Base-by-base conservation (phyloP, 2,797 vertebrate species). In the Synaphobranchus kaupii region DNA sequence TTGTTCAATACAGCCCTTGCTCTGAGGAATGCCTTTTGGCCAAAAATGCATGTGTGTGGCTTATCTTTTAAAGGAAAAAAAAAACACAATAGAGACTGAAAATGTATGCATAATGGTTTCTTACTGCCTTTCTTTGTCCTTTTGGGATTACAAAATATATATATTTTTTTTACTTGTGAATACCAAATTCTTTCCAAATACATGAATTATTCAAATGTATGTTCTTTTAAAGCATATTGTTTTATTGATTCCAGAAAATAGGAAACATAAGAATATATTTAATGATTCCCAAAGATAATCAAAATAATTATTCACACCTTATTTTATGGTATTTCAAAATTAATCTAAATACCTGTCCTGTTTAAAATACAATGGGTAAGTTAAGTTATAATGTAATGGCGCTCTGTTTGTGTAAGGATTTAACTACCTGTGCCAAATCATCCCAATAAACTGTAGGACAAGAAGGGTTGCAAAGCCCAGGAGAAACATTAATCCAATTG, bases 341-440 rank as follows among this genome's bases (percentile, higher is more conserved):
- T 54, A 22, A 31, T 22, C 9, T 60, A 48, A 60, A 84, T 58
- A 83, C 3, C 85, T 89, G 84, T 86, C 84, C 54, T 85, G 54
- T 82, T 85, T 88, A 47, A 56, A 47, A 6, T 63, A 81, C 56
- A 60, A 50, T 10, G 84, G 25, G 44, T 3, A 34, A 31, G 34
- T 50, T 8, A 0, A 50, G 63, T 47, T 48, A 76, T 81, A 20
- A 60, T 8, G 10, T 39, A 47, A 87, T 0, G 39, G 71, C 63
- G 20, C 44, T 1, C 44, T 71, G 22, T 0, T 5, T 28, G 15
- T 9, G 80, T 52, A 12, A 71, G 10, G 0, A 63, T 71, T 48
- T 9, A 84, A n/a, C 89, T 86, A 96, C 95, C 95, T 95, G 93
- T 96, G 94, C 89, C 92, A 96, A 0, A 96, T 8, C 95, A 96